A percentile compares a stretch with the other conserved stretches of the same genome.
These are phyloP conservation scores for Anticlea derivata DNA, from an alignment of 2,888 invertebrate genomes.

Conservation along the genomic window DNA sequence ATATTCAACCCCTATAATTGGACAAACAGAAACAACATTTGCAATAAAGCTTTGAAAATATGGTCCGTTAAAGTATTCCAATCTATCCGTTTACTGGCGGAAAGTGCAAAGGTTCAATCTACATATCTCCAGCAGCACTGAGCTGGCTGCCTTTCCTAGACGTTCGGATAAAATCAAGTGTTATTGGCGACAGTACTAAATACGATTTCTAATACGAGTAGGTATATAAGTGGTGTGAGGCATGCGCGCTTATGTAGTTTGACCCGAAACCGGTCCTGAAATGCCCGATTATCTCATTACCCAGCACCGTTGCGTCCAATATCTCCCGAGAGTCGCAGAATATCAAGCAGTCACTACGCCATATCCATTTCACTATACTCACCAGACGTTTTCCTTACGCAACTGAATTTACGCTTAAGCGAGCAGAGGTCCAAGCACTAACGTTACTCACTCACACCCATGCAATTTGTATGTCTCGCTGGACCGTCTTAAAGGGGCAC, in stretches of 20 bases:
- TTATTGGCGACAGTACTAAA: no score
- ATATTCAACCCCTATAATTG: background rate
- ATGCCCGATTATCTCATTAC: constrained; percentile 53
- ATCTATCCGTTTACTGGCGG: constrained; percentile 18
- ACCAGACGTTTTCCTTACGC: constrained; percentile 80
- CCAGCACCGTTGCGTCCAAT: constrained; percentile 59
- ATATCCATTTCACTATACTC: constrained; percentile 57
- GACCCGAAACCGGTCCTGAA: constrained; percentile 32
- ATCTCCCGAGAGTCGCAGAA: constrained; percentile 38
- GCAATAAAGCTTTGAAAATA: constrained; percentile 5
- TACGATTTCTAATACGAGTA: no score
- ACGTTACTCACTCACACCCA: constrained; percentile 79
- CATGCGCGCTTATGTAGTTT: background rate
- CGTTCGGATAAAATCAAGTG: no score
- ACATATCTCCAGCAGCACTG: background rate
- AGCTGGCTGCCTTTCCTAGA: no score
- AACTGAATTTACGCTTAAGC: constrained; percentile 81
- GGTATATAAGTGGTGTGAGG: background rate
- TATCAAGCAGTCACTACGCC: constrained; percentile 18
- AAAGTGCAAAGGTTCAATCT: constrained; percentile 23
- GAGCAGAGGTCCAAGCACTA: constrained; percentile 76
- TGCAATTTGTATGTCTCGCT: constrained; percentile 71
- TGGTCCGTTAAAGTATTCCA: constrained; percentile 11
- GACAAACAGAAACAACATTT: constrained; percentile 3
- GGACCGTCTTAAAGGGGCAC: constrained; percentile 45